Conservation (phyloP, 2,888 invertebrate species). For the Kryphioiulus occultus region DNA sequence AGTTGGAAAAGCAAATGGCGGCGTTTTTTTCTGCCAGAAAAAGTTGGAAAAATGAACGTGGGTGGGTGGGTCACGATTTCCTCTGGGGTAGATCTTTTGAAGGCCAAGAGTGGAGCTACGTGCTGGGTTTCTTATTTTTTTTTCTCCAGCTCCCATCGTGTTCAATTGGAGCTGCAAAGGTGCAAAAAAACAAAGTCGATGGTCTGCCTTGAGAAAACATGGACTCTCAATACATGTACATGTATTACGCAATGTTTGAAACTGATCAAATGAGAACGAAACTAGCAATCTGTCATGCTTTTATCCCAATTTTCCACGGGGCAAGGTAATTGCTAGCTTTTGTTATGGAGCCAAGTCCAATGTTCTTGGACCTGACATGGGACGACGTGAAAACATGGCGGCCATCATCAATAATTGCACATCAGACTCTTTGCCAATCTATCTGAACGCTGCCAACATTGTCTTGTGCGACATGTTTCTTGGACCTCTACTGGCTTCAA, state of each 20-base stretch:
- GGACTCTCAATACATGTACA: no score
- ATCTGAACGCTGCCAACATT: background rate
- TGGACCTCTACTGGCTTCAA: no score
- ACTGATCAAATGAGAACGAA: slow-evolving; percentile 8
- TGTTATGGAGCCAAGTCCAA: background rate
- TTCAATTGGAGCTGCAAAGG: background rate
- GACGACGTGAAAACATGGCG: background rate
- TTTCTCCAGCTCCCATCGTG: background rate
- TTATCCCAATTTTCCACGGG: background rate
- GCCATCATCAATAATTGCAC: background rate
- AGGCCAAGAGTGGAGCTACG: slow-evolving; percentile 3
- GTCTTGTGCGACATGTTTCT: no score
- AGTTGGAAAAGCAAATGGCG: background rate
- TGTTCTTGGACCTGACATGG: no score
- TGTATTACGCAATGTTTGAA: background rate
- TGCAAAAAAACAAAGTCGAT: background rate
- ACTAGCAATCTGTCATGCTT: background rate
- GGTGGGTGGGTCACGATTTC: slow-evolving; percentile 10
- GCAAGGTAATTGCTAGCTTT: background rate
- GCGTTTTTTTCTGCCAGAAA: background rate
- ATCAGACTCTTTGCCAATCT: background rate
- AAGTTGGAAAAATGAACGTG: background rate
- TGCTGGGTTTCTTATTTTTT: background rate
- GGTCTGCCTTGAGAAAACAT: slow-evolving; percentile 16
- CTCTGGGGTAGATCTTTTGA: slow-evolving; percentile 4